phyloP scores from a whole-genome alignment of 2,113 vertebrate genomes.

The Megatriorchis doriae region DNA sequence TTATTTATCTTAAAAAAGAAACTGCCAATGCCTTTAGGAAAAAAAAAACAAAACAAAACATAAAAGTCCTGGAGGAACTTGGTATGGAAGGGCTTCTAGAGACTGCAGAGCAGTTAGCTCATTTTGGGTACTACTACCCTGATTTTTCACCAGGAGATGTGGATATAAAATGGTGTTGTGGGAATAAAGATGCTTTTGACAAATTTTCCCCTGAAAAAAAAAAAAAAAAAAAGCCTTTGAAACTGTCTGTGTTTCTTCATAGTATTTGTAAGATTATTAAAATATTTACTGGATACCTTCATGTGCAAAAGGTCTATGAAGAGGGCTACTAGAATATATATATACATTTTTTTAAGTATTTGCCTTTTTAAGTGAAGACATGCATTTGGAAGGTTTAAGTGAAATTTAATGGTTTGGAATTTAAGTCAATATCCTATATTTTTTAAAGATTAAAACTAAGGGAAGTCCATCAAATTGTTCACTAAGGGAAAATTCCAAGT shows the following conservation, averaged over 20 bases:
- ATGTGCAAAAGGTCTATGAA: too few species aligned
- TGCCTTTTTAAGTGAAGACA: not conserved
- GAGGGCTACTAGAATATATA: too few species aligned
- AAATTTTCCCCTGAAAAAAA: not conserved
- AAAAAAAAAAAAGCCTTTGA: not conserved
- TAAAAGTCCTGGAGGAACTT: not conserved
- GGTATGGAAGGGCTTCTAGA: not conserved
- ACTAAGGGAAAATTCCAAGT: not conserved
- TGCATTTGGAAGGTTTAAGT: not conserved
- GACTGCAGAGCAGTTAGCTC: not conserved
- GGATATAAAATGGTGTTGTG: not conserved
- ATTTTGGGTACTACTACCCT: not conserved
- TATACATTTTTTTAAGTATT: not conserved
- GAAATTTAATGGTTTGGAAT: not conserved
- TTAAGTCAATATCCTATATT: not conserved
- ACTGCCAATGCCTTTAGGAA: not conserved
- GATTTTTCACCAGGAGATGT: not conserved
- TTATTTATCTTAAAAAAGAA: not conserved
- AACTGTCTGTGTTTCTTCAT: too few species aligned
- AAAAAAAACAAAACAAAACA: rapidly evolving
- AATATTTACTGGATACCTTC: too few species aligned
- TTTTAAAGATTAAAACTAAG: not conserved
- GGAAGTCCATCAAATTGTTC: not conserved
- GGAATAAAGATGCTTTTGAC: not conserved
- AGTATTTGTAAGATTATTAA: too few species aligned